Base-by-base conservation (phyloP, 2,113 vertebrate genomes). In the Cebus imitator region DNA sequence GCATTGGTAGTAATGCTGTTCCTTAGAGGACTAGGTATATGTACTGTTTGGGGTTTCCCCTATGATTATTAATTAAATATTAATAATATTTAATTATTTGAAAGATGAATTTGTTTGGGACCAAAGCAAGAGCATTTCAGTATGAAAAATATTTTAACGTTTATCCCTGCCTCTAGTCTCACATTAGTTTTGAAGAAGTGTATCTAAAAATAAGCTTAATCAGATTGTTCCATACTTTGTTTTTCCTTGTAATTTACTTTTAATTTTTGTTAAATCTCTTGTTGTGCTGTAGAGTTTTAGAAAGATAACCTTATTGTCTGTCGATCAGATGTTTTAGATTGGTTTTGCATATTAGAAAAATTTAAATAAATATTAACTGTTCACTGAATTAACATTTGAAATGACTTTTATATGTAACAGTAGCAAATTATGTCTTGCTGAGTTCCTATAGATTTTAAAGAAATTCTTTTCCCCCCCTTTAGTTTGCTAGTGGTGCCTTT, bases 401-500 rank as follows among this genome's bases (percentile, higher is more conserved):
- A 64, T 96, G 18, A 52, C 61, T 87, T 79, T 95, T 97, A 16
- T 83, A 25, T 95, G 13, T 95, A 89, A 84, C 1, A 55, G 48
- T 94, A 92, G 83, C 80, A 96, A 90, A 95, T 94, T 43, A 82
- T 89, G 50, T 84, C 45, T 96, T 88, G 18, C n/a, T 83, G 70
- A 90, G 27, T 95, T 95, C 23, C 10, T 92, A 6, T 27, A 57
- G 27, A 37, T 68, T 93, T 90, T 82, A 90, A 94, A 92, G 55
- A 57, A 68, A 64, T 50, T 87, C 17, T 85, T 40, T 91, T 96
- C 92, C 94, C 1, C 61, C 73, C 50, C 25, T 94, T 37, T 96
- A 99, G 99, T 99, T 99, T 99, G 99, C 99, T 40, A 99, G 99
- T 58, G 99, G 99, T 97, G 99, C 99, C 70, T 99, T 99, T 95